These are phyloP conservation scores for Merluccius polli DNA, from an alignment of 2,797 vertebrate genomes.

Conservation along the genomic window DNA sequence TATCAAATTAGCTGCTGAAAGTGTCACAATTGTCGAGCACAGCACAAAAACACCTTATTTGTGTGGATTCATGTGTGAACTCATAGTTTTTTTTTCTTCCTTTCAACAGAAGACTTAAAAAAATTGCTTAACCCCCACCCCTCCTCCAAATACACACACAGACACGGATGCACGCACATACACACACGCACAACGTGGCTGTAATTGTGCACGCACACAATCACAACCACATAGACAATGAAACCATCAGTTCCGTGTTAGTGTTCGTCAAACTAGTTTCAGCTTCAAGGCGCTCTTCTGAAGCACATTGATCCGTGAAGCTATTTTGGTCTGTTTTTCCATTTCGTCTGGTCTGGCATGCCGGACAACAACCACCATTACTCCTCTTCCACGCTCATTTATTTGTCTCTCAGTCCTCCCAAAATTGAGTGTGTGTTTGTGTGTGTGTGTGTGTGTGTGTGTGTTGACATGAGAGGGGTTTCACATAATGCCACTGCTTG, in stretches of 20 bases:
- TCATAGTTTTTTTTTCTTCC: conserved; percentile 20
- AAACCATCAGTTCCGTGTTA: conserved; percentile 1
- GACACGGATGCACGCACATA: background rate
- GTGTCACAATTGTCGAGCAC: conserved; percentile 18
- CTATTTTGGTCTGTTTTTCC: background rate
- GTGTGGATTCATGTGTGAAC: conserved; percentile 10
- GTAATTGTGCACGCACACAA: background rate
- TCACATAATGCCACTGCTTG: conserved; percentile 18
- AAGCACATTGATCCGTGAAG: background rate
- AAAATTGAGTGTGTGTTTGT: background rate
- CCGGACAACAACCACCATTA: background rate
- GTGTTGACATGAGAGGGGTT: background rate
- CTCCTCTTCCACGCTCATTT: background rate
- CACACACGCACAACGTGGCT: background rate
- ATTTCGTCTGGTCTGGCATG: background rate
- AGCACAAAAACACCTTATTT: conserved; percentile 16
- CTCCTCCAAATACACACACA: background rate
- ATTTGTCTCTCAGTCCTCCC: background rate
- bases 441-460: background rate
- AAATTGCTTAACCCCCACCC: conserved; percentile 3
- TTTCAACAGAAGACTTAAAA: conserved; percentile 9
- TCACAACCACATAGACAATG: conserved; percentile 1
- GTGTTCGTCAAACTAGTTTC: background rate
- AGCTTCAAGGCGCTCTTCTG: background rate
- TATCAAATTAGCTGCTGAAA: conserved; percentile 39